Evolutionary conservation across 2,888 invertebrate species (phyloP).

Genomic region (Agrotis segetum): DNA sequence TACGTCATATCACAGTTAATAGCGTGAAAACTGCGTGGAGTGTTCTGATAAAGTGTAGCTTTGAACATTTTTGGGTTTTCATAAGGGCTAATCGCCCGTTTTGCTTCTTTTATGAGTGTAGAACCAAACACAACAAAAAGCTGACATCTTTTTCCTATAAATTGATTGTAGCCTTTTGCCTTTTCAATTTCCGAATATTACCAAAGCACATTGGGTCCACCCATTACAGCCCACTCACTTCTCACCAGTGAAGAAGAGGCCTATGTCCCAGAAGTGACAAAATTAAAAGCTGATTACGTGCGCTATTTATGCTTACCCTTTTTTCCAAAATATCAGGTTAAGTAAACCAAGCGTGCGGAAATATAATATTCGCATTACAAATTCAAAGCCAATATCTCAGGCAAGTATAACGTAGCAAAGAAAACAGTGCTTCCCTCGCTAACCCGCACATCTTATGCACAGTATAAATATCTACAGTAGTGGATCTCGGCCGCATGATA

Average conservation of each 20-base stretch:
- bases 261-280: too few species aligned
- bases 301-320: too few species aligned
- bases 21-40: slow-evolving; percentile 40
- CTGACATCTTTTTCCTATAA: slow-evolving; percentile 15
- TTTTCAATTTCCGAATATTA: too few species aligned
- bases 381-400: slow-evolving; percentile 45
- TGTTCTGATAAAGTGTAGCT: slow-evolving; percentile 14
- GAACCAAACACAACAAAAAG: slow-evolving; percentile 11
- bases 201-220: too few species aligned
- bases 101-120: slow-evolving; percentile 5
- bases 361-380: slow-evolving; percentile 13
- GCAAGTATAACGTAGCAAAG: slow-evolving; percentile 20
- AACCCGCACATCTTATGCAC: slow-evolving; percentile 21
- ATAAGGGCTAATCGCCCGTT: background rate
- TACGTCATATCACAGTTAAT: slow-evolving; percentile 44
- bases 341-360: slow-evolving; percentile 17
- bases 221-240: too few species aligned
- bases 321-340: background rate
- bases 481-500: too few species aligned
- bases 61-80: background rate
- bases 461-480: too few species aligned
- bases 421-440: slow-evolving; percentile 20
- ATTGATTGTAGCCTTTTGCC: too few species aligned
- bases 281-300: too few species aligned
- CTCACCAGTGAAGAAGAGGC: too few species aligned